Evolutionary conservation across 2,888 invertebrate species (phyloP).

Genomic region (Plebejus argus): DNA sequence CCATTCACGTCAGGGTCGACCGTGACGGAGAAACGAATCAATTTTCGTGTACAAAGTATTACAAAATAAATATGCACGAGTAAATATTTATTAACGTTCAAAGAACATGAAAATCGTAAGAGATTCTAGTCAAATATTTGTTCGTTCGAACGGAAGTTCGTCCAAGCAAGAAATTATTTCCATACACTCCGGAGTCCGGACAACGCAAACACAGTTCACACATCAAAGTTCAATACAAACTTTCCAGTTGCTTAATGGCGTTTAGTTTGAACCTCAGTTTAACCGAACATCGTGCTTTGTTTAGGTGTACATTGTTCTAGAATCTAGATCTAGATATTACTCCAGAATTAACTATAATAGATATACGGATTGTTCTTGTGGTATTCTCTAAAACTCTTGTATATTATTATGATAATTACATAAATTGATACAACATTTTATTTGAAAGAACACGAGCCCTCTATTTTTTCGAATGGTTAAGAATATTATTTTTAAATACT

Average conservation of each 20-base stretch:
- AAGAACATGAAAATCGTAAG: constrained; percentile 62
- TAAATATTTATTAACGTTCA: constrained; percentile 50
- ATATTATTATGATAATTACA: neutral
- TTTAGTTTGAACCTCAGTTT: constrained; percentile 49
- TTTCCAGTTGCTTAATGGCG: constrained; percentile 74
- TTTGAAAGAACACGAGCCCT: neutral
- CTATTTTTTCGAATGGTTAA: neutral
- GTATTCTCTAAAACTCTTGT: neutral
- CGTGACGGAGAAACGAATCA: constrained; percentile 16
- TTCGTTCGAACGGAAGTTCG: constrained; percentile 67
- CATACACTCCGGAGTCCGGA: constrained; percentile 66
- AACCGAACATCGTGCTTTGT: constrained; percentile 29
- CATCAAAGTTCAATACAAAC: constrained; percentile 74
- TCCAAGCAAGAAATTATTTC: constrained; percentile 75
- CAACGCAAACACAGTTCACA: constrained; percentile 70
- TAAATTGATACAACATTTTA: neutral
- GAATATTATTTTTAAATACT: neutral
- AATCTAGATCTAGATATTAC: no score
- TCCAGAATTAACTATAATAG: neutral
- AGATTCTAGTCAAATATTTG: constrained; percentile 74
- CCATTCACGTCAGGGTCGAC: neutral
- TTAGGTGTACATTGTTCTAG: constrained; percentile 11
- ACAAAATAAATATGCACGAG: constrained; percentile 31
- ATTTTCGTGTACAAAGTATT: constrained; percentile 21
- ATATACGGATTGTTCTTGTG: neutral